Conservation (phyloP, 2,888 invertebrate genomes). For the Hirtodrosophila duncani region DNA sequence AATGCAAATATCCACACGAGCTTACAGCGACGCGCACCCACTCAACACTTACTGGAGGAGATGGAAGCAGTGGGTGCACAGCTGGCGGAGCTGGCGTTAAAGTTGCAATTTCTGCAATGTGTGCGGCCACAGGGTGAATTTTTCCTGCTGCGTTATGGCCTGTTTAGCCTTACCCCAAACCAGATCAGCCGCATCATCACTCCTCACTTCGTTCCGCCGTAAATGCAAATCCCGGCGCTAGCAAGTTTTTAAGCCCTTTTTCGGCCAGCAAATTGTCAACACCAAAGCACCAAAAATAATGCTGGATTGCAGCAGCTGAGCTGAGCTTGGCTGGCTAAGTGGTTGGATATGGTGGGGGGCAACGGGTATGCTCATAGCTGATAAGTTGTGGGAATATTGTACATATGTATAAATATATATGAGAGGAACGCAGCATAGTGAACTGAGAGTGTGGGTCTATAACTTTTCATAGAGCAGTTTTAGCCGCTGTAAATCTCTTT, state of each 20-base stretch:
- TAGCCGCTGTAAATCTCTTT: no score
- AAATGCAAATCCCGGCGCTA: slow-evolving; percentile 55
- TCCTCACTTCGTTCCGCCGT: slow-evolving; percentile 31
- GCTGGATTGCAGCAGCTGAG: slow-evolving; percentile 3
- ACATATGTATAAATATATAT: slow-evolving; percentile 1
- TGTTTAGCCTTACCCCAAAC: no score
- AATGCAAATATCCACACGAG: slow-evolving; percentile 58
- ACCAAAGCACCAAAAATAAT: slow-evolving; percentile 2
- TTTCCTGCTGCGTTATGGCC: slow-evolving; percentile 18
- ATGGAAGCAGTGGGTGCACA: background rate
- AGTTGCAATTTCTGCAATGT: slow-evolving; percentile 42
- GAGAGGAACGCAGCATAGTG: background rate
- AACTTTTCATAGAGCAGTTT: no score
- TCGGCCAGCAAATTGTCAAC: slow-evolving; percentile 64
- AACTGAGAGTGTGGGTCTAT: no score
- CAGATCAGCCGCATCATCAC: background rate
- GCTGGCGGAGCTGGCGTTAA: slow-evolving; percentile 25
- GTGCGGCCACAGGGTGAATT: slow-evolving; percentile 4
- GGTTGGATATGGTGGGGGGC: background rate
- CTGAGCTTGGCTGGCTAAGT: slow-evolving; percentile 28
- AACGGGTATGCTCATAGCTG: background rate
- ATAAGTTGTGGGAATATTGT: slow-evolving; percentile 21
- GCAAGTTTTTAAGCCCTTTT: slow-evolving; percentile 68
- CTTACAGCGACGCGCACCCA: slow-evolving; percentile 1
- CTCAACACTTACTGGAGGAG: slow-evolving; percentile 9